Evolutionary conservation across 2,113 vertebrate genomes (phyloP).

Genomic region (Prinia subflava): DNA sequence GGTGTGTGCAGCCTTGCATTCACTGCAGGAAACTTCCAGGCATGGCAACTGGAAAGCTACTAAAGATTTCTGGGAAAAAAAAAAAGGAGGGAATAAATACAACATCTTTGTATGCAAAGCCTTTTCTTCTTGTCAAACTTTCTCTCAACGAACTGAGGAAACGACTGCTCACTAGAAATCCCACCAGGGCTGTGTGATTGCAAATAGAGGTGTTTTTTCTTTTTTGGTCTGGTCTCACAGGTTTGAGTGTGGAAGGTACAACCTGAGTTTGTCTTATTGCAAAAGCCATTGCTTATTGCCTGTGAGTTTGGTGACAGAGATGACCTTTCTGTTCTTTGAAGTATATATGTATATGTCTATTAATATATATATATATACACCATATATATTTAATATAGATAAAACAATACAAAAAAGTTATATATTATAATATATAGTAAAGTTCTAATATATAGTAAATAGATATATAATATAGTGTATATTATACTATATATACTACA

Average conservation of each 20-base stretch:
- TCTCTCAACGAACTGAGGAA: neutral
- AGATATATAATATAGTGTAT: too few relatives aligned
- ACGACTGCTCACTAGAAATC: neutral
- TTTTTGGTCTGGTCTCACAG: neutral
- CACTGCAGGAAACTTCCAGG: neutral
- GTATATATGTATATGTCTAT: accelerated
- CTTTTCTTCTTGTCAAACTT: neutral
- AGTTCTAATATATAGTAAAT: neutral
- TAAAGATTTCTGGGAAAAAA: neutral
- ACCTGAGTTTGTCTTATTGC: neutral
- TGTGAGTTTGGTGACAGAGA: too few relatives aligned
- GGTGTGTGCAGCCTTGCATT: neutral
- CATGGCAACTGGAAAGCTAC: neutral
- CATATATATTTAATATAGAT: too few relatives aligned
- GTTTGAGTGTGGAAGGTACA: neutral
- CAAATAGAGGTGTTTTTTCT: neutral
- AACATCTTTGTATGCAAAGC: neutral
- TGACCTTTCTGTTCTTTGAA: neutral
- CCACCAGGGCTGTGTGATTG: neutral
- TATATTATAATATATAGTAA: neutral
- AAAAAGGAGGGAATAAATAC: neutral
- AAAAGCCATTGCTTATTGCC: neutral
- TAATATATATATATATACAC: too few relatives aligned
- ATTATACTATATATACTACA: too few relatives aligned
- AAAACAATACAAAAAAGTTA: too few relatives aligned